Base-by-base conservation (phyloP, 2,113 vertebrate species). In the Anarhynchus alexandrinus region DNA sequence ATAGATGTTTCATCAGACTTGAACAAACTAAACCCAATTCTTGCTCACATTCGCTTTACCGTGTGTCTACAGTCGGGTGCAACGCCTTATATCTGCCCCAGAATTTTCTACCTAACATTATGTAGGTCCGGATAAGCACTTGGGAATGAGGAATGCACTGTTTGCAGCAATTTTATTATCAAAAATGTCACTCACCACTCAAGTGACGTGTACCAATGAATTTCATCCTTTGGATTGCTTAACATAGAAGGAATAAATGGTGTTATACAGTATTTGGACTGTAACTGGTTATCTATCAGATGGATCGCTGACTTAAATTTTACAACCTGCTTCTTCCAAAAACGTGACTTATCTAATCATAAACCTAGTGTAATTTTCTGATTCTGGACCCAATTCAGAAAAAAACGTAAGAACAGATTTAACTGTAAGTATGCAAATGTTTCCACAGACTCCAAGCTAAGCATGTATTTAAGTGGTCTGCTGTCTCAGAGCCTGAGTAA, bases 361-460 rank as follows among this genome's bases (percentile, higher is more conserved):
- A 88, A 92, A 86, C 26, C 16, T 26, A 29, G 51, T 40, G 57
- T 57, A 29, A 54, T 57, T 86, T 94, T 72, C 55, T 16, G 0
- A 86, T 54, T 88, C 71, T 74, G 87, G 79, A 55, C n/a, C 17
- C 1, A 67, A 74, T 71, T 78, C 80, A 65, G 30, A 0, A 1
- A 92, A 95, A 92, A 43, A 71, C 4, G 1, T 66, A 73, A 93
- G 74, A 90, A 94, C 10, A 73, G 51, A 88, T 88, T 93, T 92
- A 82, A 73, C 38, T 77, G n/a, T 62, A 86, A 90, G 76, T 81
- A 92, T 91, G 88, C 65, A 92, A 95, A 92, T 91, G 83, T 88
- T 96, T 93, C 90, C 91, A 93, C 54, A 91, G 87, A 72, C n/a
- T 95, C 61, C 34, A 90, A 94, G 81, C 78, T 83, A 86, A 95